Percentiles rank a stretch among this genome's conserved stretches.
These are phyloP conservation scores for Drosophila sechellia DNA, from an alignment of 1,140 invertebrate species.

Conservation along the genomic window DNA sequence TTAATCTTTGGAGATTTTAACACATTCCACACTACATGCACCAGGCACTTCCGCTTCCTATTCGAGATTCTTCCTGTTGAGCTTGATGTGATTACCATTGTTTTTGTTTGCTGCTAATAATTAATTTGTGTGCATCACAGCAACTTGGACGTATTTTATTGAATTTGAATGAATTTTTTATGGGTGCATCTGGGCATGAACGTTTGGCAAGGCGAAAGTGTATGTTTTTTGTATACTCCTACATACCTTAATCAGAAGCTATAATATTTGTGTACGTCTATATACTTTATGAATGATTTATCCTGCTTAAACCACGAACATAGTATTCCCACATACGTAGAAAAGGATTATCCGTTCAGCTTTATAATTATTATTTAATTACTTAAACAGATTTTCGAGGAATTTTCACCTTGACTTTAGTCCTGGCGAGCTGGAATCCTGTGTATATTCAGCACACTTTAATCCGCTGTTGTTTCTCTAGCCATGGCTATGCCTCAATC, in stretches of 20 bases:
- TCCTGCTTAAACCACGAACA: too few species aligned
- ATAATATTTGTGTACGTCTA: too few species aligned
- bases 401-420: neutral
- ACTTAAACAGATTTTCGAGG: slow-evolving; percentile 30
- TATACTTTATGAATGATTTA: too few species aligned
- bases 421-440: slow-evolving; percentile 3
- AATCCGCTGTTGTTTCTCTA: slow-evolving; percentile 14
- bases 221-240: neutral
- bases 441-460: slow-evolving; percentile 12
- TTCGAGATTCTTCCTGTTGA: slow-evolving; percentile 24
- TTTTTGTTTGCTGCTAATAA: slow-evolving; percentile 54
- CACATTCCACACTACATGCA: slow-evolving; percentile 49
- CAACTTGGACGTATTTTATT: slow-evolving; percentile 49
- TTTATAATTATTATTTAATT: slow-evolving; percentile 15
- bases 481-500: slow-evolving; percentile 33
- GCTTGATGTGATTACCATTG: slow-evolving; percentile 28
- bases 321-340: too few species aligned
- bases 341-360: neutral
- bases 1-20: slow-evolving; percentile 79
- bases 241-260: too few species aligned
- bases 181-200: slow-evolving; percentile 17
- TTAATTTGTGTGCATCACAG: slow-evolving; percentile 67
- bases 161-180: slow-evolving; percentile 67
- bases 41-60: slow-evolving; percentile 48
- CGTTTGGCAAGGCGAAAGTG: neutral